These are phyloP conservation scores for Chaetops frenatus DNA, from an alignment of 2,113 vertebrate genomes.

Conservation along the genomic window DNA sequence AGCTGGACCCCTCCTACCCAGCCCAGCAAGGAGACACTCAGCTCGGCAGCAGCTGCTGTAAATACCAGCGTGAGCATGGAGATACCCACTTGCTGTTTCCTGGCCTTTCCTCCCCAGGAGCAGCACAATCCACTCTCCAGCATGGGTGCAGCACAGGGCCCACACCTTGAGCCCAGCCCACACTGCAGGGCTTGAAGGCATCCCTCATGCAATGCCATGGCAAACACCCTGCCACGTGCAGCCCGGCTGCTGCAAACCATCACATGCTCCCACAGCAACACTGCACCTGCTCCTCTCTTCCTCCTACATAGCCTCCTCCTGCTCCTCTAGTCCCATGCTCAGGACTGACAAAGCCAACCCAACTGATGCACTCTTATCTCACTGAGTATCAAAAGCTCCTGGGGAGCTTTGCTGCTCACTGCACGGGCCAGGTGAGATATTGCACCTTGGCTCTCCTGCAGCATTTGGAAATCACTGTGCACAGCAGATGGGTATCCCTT, in stretches of 20 bases:
- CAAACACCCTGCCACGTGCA: fast-evolving
- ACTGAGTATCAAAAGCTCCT: not conserved
- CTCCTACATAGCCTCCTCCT: not conserved
- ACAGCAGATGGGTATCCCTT: not conserved
- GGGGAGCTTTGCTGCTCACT: not conserved
- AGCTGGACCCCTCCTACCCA: not conserved
- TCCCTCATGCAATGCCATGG: fast-evolving
- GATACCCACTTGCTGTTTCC: not conserved
- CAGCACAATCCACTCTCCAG: not conserved
- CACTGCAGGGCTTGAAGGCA: not conserved
- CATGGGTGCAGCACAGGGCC: not conserved
- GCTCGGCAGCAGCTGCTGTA: not conserved
- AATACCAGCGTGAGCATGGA: fast-evolving
- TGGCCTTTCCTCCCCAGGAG: not conserved
- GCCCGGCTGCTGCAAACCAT: not conserved
- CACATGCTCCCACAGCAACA: not conserved
- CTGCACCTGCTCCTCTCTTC: not conserved
- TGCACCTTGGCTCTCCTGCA: not conserved
- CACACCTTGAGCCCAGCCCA: fast-evolving
- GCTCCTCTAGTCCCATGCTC: not conserved
- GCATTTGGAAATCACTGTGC: fast-evolving
- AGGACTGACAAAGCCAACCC: not conserved
- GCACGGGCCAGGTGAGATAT: not conserved
- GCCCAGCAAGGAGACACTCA: fast-evolving
- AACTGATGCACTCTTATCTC: not conserved